Evolutionary conservation across 2,797 vertebrate species (phyloP).

Genomic region (Ceyx erithaca): DNA sequence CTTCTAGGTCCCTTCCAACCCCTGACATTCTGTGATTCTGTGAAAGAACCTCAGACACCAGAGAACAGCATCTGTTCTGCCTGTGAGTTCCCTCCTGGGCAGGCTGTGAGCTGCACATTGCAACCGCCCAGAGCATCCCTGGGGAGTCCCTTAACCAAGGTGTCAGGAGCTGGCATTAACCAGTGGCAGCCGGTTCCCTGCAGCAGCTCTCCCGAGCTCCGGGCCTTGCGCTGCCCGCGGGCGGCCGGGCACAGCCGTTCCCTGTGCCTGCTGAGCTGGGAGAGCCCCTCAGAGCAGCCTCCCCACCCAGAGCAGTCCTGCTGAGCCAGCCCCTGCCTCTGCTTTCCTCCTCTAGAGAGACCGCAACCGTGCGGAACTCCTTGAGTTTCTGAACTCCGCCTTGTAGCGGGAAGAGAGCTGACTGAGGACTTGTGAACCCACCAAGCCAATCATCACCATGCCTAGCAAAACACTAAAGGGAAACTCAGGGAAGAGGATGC

Average conservation of each 20-base stretch:
- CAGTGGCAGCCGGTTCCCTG: background rate
- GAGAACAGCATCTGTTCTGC: background rate
- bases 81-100: background rate
- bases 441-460: background rate
- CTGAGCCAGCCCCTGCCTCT: background rate
- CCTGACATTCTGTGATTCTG: too few relatives aligned
- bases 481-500: slow-evolving; percentile 45
- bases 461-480: slow-evolving; percentile 39
- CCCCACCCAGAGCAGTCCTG: background rate
- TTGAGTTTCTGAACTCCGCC: slow-evolving; percentile 91
- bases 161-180: too few relatives aligned
- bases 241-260: background rate
- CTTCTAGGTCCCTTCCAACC: too few relatives aligned
- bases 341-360: slow-evolving; percentile 79
- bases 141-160: background rate
- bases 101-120: background rate
- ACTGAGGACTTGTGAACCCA: background rate
- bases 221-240: background rate
- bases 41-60: background rate
- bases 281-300: background rate
- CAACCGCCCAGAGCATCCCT: background rate
- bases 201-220: background rate
- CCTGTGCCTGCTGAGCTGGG: background rate
- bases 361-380: slow-evolving; percentile 89
- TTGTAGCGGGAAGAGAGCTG: slow-evolving; percentile 74